Percentiles rank a stretch among this genome's conserved stretches.
Conservation (phyloP, 2,113 vertebrate species). For the Xerus inauris region DNA sequence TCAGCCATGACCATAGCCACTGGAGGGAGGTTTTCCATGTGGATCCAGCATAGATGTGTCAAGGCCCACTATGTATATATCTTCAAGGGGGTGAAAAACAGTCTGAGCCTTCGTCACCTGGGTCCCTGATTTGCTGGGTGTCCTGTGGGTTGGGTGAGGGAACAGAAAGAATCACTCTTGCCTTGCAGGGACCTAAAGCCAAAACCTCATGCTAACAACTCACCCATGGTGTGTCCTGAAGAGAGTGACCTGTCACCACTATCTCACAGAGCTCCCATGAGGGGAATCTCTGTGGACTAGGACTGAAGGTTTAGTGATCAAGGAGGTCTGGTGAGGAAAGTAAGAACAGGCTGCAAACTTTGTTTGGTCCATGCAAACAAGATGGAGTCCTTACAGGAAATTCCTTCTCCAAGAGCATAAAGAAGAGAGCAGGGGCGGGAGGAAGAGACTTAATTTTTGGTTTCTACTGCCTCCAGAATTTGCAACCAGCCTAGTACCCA, state of each 20-base stretch:
- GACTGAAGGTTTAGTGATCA: not conserved
- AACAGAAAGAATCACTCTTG: not conserved
- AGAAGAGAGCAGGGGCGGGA: not conserved
- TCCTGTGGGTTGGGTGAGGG: not conserved
- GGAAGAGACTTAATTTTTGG: not conserved
- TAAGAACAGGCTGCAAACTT: not conserved
- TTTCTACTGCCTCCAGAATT: not conserved
- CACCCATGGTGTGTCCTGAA: not conserved
- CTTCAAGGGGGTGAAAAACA: not conserved
- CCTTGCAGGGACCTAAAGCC: not conserved
- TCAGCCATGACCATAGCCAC: not conserved
- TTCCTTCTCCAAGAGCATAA: not conserved
- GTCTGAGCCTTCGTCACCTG: not conserved
- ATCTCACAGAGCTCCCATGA: not conserved
- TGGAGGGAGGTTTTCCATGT: not conserved
- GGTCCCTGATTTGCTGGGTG: not conserved
- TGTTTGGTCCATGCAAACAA: not conserved
- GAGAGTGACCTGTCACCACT: not conserved
- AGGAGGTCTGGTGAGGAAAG: not conserved
- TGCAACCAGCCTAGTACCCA: not conserved
- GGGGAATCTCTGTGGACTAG: not conserved
- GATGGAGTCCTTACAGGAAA: conserved; percentile 3
- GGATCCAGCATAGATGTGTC: not conserved
- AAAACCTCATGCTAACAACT: not conserved
- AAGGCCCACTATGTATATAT: not conserved